phyloP scores from a whole-genome alignment of 2,888 invertebrate genomes.

The Drosophila aldrichi region DNA sequence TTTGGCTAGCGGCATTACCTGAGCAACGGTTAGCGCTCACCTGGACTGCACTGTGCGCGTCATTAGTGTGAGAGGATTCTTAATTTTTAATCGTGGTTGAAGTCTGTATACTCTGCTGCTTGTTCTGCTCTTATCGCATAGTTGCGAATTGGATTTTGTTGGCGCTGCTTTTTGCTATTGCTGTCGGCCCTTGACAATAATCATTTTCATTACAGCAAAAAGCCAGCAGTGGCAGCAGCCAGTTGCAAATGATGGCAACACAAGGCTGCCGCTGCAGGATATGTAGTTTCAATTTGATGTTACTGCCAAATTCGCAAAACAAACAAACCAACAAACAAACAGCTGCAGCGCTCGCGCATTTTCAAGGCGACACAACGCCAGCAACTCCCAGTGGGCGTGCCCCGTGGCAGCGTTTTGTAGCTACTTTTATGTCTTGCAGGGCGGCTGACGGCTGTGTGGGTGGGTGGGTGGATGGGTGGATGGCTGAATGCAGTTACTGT shows the following conservation, averaged over 20 bases:
- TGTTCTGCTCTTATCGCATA: constrained; percentile 4
- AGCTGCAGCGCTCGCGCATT: constrained; percentile 46
- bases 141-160: constrained; percentile 6
- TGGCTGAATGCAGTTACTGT: constrained; percentile 21
- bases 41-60: constrained; percentile 29
- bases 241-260: constrained; percentile 25
- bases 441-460: constrained; percentile 2
- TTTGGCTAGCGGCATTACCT: constrained; percentile 22
- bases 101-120: not conserved
- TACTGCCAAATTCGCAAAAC: constrained; percentile 58
- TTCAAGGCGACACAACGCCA: constrained; percentile 67
- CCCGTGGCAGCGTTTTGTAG: constrained; percentile 63
- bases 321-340: constrained; percentile 72
- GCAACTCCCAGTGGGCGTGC: constrained; percentile 32
- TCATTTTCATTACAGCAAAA: constrained; percentile 71
- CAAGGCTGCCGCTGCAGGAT: constrained; percentile 49
- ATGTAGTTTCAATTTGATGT: constrained; percentile 72
- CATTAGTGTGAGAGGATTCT: constrained; percentile 68
- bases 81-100: constrained; percentile 50
- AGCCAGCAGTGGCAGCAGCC: constrained; percentile 36
- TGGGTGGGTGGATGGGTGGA: not conserved
- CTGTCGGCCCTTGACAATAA: constrained; percentile 70
- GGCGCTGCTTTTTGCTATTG: constrained; percentile 21
- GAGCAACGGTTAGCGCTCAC: constrained; percentile 5
- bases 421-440: constrained; percentile 65